A percentile compares a stretch with the other conserved stretches of the same genome.
Evolutionary conservation across 1,140 invertebrate species (phyloP).

Genomic region (Pinna nobilis): DNA sequence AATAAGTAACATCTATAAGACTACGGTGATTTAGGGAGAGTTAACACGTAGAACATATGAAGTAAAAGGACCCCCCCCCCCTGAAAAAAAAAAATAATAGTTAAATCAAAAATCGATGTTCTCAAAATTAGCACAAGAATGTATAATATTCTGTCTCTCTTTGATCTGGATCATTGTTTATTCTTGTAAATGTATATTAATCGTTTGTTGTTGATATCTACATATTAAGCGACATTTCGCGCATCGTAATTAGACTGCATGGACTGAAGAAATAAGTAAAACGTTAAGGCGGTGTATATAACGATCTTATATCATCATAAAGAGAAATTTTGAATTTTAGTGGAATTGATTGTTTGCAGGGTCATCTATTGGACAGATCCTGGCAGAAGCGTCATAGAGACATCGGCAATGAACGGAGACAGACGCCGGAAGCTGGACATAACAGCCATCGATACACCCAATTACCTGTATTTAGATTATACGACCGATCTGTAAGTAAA

Average conservation of each 20-base stretch:
- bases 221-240: too few species aligned
- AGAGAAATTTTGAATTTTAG: neutral
- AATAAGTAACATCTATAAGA: too few species aligned
- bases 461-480: slow-evolving; percentile 80
- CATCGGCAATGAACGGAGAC: slow-evolving; percentile 93
- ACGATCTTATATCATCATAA: neutral
- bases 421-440: slow-evolving; percentile 37
- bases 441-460: slow-evolving; percentile 77
- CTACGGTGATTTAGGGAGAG: too few species aligned
- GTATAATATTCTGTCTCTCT: too few species aligned
- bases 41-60: too few species aligned
- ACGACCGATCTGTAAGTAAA: slow-evolving; percentile 85
- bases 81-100: too few species aligned
- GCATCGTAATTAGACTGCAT: neutral
- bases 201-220: too few species aligned
- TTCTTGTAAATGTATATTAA: too few species aligned
- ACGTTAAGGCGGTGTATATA: neutral
- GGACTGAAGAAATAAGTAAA: neutral
- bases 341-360: slow-evolving; percentile 27
- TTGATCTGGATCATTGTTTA: too few species aligned
- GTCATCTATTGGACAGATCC: slow-evolving; percentile 97
- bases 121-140: too few species aligned
- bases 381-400: slow-evolving; percentile 94
- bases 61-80: too few species aligned
- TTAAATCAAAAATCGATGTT: too few species aligned